These are phyloP conservation scores for Coenobita brevimanus DNA, from an alignment of 1,140 invertebrate species.

Conservation along the genomic window DNA sequence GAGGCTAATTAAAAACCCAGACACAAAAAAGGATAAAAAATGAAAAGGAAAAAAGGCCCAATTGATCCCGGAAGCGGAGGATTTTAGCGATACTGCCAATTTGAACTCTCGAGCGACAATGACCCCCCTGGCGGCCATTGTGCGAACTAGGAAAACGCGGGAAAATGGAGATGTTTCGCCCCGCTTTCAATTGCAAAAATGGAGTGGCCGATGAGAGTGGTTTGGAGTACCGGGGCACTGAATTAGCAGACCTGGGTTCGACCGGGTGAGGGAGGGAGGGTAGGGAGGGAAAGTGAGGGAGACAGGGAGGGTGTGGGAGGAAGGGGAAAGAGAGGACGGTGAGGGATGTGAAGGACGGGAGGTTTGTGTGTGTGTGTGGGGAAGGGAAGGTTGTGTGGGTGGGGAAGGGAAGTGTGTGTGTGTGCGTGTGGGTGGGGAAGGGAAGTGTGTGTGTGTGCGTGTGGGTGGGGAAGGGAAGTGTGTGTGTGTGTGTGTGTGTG, in stretches of 20 bases:
- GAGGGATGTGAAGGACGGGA: background rate
- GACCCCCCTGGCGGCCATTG: background rate
- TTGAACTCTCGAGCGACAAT: constrained; percentile 31
- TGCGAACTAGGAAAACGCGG: constrained; percentile 19
- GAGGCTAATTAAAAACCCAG: constrained; percentile 24
- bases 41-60: background rate
- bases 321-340: background rate
- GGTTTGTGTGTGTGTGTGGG: background rate
- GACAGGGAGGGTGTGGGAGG: background rate
- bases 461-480: too few species aligned
- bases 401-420: background rate
- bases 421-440: background rate
- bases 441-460: background rate
- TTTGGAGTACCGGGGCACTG: constrained; percentile 5
- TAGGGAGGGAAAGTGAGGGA: constrained; percentile 8
- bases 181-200: constrained; percentile 45
- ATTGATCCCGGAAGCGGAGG: constrained; percentile 24
- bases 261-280: background rate
- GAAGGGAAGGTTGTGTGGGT: background rate
- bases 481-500: too few species aligned
- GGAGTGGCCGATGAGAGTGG: constrained; percentile 25
- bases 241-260: background rate
- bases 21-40: too few species aligned
- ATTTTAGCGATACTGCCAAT: constrained; percentile 43
- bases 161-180: constrained; percentile 35